Evolutionary conservation across 2,797 vertebrate species (phyloP).

Genomic region (Mus minutoides): DNA sequence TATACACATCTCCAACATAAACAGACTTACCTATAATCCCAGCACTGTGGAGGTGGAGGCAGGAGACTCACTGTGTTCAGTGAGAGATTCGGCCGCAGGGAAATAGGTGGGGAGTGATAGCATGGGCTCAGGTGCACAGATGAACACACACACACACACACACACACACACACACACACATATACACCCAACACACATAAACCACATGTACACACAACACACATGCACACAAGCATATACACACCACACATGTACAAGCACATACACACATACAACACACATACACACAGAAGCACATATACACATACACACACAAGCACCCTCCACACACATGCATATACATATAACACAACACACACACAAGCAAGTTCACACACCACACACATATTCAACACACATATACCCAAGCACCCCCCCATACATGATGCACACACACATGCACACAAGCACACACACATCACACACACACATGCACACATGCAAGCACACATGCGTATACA

Average conservation of each 20-base stretch:
- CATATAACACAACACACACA: background rate
- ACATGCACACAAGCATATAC: background rate
- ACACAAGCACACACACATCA: background rate
- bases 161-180: background rate
- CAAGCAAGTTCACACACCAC: background rate
- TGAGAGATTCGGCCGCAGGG: too few species aligned
- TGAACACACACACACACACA: fast-evolving
- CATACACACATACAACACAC: background rate
- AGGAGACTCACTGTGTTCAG: background rate
- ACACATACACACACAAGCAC: background rate
- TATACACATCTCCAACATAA: too few species aligned
- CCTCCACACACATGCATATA: background rate
- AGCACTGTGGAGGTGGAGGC: background rate
- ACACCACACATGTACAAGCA: background rate
- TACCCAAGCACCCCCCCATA: background rate
- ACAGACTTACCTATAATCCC: too few species aligned
- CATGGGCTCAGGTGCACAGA: background rate
- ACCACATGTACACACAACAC: too few species aligned
- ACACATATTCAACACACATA: background rate
- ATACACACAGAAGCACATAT: fast-evolving
- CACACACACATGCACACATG: background rate
- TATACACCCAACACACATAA: fast-evolving
- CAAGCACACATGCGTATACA: background rate
- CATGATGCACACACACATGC: too few species aligned
- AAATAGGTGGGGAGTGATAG: background rate